Percentiles rank a stretch among this genome's conserved stretches.
These are phyloP conservation scores for Pomacea canaliculata DNA, from an alignment of 2,888 invertebrate species.

Conservation along the genomic window DNA sequence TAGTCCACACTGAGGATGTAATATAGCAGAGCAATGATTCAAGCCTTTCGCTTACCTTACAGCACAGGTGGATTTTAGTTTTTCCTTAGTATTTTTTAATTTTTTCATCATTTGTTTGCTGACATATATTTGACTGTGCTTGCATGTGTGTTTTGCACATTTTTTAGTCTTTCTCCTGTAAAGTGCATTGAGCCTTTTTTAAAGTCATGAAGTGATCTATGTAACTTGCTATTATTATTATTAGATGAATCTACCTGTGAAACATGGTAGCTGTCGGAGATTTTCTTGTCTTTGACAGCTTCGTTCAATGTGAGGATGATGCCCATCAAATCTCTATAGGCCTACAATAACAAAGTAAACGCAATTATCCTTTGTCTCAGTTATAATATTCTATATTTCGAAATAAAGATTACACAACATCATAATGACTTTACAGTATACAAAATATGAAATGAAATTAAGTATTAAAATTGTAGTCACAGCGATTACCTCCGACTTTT, in stretches of 20 bases:
- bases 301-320: slow-evolving; percentile 90
- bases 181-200: too few species aligned
- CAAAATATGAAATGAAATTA: not conserved
- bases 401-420: not conserved
- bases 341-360: slow-evolving; percentile 50
- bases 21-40: too few species aligned
- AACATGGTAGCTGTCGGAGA: slow-evolving; percentile 70
- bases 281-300: slow-evolving; percentile 84
- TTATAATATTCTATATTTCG: not conserved
- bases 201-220: too few species aligned
- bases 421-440: not conserved
- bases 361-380: not conserved
- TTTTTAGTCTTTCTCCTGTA: too few species aligned
- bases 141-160: too few species aligned
- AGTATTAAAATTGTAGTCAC: not conserved
- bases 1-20: too few species aligned
- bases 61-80: too few species aligned
- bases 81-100: too few species aligned
- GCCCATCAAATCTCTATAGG: slow-evolving; percentile 82
- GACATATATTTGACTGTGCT: too few species aligned
- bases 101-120: too few species aligned
- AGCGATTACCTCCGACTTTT: slow-evolving; percentile 51
- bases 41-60: too few species aligned
- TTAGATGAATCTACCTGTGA: slow-evolving; percentile 40
- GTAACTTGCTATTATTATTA: too few species aligned